phyloP scores from a whole-genome alignment of 2,113 vertebrate species.

The Bos indicus region DNA sequence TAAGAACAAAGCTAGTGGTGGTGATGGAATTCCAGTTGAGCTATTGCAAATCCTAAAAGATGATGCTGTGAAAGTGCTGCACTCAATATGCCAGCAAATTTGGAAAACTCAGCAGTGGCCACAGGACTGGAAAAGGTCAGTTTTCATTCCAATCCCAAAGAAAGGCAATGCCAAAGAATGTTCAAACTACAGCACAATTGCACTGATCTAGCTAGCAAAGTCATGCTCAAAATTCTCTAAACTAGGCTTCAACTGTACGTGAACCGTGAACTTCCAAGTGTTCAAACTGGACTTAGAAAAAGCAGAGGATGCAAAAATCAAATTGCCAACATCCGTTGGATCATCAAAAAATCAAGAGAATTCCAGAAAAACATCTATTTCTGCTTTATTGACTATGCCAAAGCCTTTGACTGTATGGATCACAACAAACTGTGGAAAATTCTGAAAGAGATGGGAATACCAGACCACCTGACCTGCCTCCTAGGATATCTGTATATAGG shows the following conservation, averaged over 20 bases:
- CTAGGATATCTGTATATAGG: neutral
- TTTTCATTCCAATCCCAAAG: neutral
- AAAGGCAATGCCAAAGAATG: neutral
- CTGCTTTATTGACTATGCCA: neutral
- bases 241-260: neutral
- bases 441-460: neutral
- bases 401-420: neutral
- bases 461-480: neutral
- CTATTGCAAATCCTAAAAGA: neutral
- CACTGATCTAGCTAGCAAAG: neutral
- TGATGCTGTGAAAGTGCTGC: neutral
- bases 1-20: neutral
- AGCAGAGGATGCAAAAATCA: neutral
- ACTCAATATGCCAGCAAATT: neutral
- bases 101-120: neutral
- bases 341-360: neutral
- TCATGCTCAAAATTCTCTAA: neutral
- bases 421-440: neutral
- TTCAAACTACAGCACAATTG: neutral
- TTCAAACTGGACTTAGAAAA: neutral
- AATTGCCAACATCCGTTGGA: neutral
- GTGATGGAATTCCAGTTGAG: neutral
- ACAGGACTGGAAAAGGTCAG: neutral
- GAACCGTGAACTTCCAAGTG: neutral
- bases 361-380: neutral